Evolutionary conservation across 2,113 vertebrate species (phyloP).

Genomic region (Cisticola juncidis): DNA sequence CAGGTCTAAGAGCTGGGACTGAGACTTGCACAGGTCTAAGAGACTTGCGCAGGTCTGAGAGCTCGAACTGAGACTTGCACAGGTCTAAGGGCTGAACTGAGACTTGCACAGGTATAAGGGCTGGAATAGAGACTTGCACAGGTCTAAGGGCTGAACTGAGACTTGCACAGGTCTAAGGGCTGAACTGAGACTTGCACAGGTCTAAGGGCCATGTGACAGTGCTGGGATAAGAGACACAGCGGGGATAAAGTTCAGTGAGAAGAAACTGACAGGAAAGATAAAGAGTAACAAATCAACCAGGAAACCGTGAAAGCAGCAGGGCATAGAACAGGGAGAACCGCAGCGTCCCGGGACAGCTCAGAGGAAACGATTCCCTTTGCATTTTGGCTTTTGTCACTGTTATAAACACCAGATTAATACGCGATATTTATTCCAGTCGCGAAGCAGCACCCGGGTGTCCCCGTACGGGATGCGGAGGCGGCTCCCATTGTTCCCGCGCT

Average conservation of each 20-base stretch:
- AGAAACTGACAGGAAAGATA: not conserved
- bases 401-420: too few relatives aligned
- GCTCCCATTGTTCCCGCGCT: too few relatives aligned
- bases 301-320: not conserved
- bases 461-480: not conserved
- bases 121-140: not conserved
- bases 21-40: too few relatives aligned
- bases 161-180: accelerated
- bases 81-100: too few relatives aligned
- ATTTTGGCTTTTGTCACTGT: not conserved
- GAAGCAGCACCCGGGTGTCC: too few relatives aligned
- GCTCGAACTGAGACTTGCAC: not conserved
- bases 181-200: not conserved
- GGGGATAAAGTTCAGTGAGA: not conserved
- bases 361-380: not conserved
- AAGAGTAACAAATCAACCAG: not conserved
- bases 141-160: not conserved
- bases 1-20: too few relatives aligned
- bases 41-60: not conserved
- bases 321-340: accelerated
- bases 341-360: too few relatives aligned
- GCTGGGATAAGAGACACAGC: not conserved
- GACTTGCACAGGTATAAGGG: not conserved
- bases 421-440: too few relatives aligned
- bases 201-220: accelerated